Evolutionary conservation across 2,888 invertebrate species (phyloP).

Genomic region (Lochmaea crataegi): DNA sequence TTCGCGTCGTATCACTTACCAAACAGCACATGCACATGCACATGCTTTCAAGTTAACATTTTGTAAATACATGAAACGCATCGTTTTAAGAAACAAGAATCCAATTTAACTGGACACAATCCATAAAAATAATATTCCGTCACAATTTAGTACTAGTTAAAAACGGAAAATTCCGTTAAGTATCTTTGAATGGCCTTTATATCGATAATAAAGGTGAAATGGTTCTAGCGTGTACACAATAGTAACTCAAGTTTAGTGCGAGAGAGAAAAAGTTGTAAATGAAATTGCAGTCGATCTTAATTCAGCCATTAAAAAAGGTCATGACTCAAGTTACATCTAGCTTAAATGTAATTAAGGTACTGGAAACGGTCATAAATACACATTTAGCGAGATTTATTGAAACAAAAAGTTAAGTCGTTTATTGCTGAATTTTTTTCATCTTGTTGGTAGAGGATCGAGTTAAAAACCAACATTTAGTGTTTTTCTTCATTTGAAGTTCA

Average conservation of each 20-base stretch:
- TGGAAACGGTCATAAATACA: constrained; percentile 38
- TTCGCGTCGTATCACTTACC: too few relatives aligned
- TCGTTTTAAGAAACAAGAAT: too few relatives aligned
- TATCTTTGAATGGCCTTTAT: constrained; percentile 42
- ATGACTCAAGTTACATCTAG: constrained; percentile 39
- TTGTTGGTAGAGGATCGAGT: constrained; percentile 6
- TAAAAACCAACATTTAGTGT: background rate
- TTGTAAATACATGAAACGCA: too few relatives aligned
- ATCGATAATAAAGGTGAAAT: constrained; percentile 43
- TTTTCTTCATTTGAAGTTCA: background rate
- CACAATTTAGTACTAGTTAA: constrained; percentile 21
- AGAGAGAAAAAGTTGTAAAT: constrained; percentile 41
- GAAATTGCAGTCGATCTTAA: constrained; percentile 46
- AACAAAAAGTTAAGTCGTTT: constrained; percentile 26
- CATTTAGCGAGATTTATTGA: constrained; percentile 37
- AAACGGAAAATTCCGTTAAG: constrained; percentile 34
- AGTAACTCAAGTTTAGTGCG: constrained; percentile 43
- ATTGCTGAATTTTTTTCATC: constrained; percentile 26
- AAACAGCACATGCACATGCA: too few relatives aligned
- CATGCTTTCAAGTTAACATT: too few relatives aligned
- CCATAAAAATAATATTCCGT: constrained; percentile 20
- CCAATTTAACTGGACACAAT: background rate
- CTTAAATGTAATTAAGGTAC: constrained; percentile 40
- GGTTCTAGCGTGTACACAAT: constrained; percentile 40
- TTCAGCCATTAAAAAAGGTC: constrained; percentile 43